Evolutionary conservation across 2,113 vertebrate genomes (phyloP), one percentile per base, ranked within the genome.

Genomic region (Salminus brasiliensis): DNA sequence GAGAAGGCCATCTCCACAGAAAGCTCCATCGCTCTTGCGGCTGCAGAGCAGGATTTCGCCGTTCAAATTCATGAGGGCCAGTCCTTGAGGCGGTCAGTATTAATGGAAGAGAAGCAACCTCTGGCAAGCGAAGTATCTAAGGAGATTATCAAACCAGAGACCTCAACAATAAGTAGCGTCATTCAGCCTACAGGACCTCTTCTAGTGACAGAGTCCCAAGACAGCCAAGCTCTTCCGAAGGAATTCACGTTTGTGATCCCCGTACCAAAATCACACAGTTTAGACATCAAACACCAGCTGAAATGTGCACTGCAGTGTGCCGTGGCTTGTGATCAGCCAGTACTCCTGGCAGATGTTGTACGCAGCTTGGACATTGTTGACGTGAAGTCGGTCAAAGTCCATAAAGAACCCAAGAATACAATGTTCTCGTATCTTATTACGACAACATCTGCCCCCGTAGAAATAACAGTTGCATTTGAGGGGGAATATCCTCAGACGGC

Each of bases 391-490:
- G 76, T 94, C 71, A 91, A 74, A 16, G 76, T 94, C 30, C 86
- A 75, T 25, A 91, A 88, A 83, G 95, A 97, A 82, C 91, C 90
- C 25, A 90, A 83, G 78, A 4, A 41, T 43, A 81, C 88, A 29
- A 27, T 87, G 11, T 94, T 91, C 11, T 93, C 91, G 0, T 97
- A 95, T 65, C 76, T 95, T 34, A 91, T 97, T 88, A 96, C 93
- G 5, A 85, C 91, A 23, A 88, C 83, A 71, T 89, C 84, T 57
- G 84, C 88, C 23, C 84, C 90, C 0, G 74, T 93, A 80, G 96
- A 98, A 90, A 85, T 97, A 65, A 91, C 93, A 1, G 39, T 96
- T 15, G 75, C 83, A 0, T 90, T 98, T 85, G 92, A 91, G 81
- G 91, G 93, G 11, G 55, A 95, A 55, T 94, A 91, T 82, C 90